phyloP scores from a whole-genome alignment of 1,140 invertebrate species.

The Saccostrea echinata region DNA sequence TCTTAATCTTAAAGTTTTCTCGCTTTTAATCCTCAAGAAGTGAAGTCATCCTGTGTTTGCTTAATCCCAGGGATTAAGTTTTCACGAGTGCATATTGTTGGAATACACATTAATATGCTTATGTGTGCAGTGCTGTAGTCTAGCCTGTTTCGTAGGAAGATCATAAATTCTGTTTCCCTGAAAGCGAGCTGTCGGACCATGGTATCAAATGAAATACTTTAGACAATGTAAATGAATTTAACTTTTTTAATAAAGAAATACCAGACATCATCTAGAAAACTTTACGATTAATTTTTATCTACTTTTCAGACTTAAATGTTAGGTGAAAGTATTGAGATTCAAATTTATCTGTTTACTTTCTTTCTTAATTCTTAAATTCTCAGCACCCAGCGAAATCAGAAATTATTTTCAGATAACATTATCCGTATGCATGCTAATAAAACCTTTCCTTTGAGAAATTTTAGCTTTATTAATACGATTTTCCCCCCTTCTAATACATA shows the following conservation, averaged over 20 bases:
- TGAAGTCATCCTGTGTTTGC: conserved; percentile 10
- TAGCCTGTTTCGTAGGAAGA: neutral
- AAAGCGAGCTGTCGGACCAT: neutral
- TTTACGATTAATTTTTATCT: conserved; percentile 14
- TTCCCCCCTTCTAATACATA: conserved; percentile 7
- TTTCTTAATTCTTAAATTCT: neutral
- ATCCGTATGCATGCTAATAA: neutral
- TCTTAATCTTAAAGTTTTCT: conserved; percentile 35
- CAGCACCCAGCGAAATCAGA: neutral
- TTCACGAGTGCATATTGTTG: conserved; percentile 18
- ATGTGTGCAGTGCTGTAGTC: neutral
- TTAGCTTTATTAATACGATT: neutral
- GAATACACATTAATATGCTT: conserved; percentile 36
- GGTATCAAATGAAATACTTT: conserved; percentile 30
- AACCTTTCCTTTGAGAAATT: neutral
- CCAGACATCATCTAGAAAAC: neutral
- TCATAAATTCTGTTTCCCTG: neutral
- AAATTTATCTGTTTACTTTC: neutral
- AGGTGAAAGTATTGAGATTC: conserved; percentile 13
- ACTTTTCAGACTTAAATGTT: neutral
- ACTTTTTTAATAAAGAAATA: conserved; percentile 40
- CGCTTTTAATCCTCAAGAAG: conserved; percentile 24
- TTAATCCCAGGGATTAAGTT: conserved; percentile 20
- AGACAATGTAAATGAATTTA: conserved; percentile 19
- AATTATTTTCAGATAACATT: conserved; percentile 13